Evolutionary conservation across 2,888 invertebrate genomes (phyloP), one percentile per base, ranked within the genome.

Genomic region (Philereme vetulata): DNA sequence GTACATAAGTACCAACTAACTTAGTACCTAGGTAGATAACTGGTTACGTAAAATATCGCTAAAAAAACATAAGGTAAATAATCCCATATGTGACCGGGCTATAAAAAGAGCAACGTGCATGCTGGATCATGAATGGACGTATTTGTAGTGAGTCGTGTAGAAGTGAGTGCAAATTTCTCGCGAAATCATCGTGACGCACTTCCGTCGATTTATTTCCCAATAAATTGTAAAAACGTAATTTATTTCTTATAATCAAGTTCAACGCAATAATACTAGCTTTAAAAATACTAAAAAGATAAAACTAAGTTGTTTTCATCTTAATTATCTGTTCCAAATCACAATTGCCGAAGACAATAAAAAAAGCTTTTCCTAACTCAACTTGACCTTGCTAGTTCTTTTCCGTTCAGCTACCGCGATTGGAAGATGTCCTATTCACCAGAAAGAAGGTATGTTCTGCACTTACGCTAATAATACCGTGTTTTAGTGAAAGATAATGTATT

Each of bases 341-440:
- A 64, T 71, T 72, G 67, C 51, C 60, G 59, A 70, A 75, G 69
- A 62, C 67, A 62, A 67, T 75, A 77, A 78, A 81, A 86, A 86
- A 88, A 87, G 85, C 85, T 80, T 81, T 74, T 81, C 72, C 76
- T 82, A 87, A 87, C 93, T 92, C 90, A 93, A 90, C 90, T 92
- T 92, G 92, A 92, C 92, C 92, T 92, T 91, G 88, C 82, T 84
- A 90, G 91, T 90, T 92, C 93, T 94, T 95, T 95, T 95, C 94
- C 94, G 94, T 94, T 94, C 94, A 93, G 93, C 94, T 93, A 94
- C 94, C 93, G 94, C 94, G 94, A 95, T 94, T 94, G 94, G 94
- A 96, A 95, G 95, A 96, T 96, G 96, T 96, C 96, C 93, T 95
- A 94, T 94, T 93, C 94, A 88, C 93, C 94, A 90, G 96, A 96